Conservation (phyloP, 2,113 vertebrate species). For the Ammospiza nelsoni region DNA sequence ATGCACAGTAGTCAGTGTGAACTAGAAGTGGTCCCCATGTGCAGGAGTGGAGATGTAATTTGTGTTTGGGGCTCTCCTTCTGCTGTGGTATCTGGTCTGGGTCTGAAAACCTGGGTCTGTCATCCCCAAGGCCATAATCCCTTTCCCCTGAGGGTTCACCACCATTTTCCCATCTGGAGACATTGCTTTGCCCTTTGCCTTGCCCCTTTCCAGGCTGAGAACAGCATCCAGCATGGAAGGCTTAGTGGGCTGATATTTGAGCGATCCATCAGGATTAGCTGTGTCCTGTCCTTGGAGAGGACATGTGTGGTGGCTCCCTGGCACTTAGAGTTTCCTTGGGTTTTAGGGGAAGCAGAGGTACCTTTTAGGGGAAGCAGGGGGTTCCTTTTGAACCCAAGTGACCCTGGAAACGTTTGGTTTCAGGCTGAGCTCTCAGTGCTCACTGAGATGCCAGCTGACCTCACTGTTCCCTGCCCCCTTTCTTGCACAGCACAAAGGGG, state of each 20-base stretch:
- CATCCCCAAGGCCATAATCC: not conserved
- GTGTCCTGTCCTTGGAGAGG: not conserved
- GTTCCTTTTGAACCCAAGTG: not conserved
- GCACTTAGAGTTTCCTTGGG: not conserved
- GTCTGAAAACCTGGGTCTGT: not conserved
- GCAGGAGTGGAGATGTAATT: not conserved
- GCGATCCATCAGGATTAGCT: not conserved
- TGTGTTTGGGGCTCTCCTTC: not conserved
- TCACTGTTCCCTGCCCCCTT: not conserved
- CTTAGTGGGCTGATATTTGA: not conserved
- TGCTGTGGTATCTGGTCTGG: accelerated
- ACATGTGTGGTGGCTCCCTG: not conserved
- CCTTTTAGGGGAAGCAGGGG: not conserved
- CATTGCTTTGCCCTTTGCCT: not conserved
- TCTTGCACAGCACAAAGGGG: accelerated
- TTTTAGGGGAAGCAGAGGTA: not conserved
- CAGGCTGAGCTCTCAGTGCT: not conserved
- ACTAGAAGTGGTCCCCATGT: not conserved
- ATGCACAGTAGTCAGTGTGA: not conserved
- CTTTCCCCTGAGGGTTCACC: not conserved
- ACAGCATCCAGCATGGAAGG: not conserved
- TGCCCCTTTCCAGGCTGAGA: not conserved
- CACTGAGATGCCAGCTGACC: not conserved
- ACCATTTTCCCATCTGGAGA: not conserved
- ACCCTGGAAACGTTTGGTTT: not conserved